Conservation (phyloP, 2,888 invertebrate genomes). For the Nomada ruficornis region DNA sequence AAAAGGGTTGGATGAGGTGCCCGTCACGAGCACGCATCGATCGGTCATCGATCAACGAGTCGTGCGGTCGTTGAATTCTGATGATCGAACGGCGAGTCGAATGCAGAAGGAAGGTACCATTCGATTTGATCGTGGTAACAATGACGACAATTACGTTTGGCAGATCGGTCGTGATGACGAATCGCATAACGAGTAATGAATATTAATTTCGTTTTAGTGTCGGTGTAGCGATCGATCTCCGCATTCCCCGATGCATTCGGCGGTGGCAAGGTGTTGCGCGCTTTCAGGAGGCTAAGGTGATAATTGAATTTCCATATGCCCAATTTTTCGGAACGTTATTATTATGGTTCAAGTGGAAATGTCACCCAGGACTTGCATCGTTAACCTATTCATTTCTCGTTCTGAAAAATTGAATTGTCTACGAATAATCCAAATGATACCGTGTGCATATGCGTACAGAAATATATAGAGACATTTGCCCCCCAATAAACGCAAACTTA, state of each 20-base stretch:
- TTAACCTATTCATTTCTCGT: too few relatives aligned
- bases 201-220: neutral
- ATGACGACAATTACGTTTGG: conserved; percentile 19
- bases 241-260: neutral
- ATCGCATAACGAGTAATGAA: conserved; percentile 5
- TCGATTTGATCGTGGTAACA: neutral
- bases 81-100: conserved; percentile 46
- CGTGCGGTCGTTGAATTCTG: conserved; percentile 44
- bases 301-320: too few relatives aligned
- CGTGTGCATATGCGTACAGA: too few relatives aligned
- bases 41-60: conserved; percentile 67
- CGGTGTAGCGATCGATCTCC: neutral
- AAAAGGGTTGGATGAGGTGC: conserved; percentile 48
- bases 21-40: conserved; percentile 63
- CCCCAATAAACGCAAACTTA: too few relatives aligned
- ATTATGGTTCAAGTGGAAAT: too few relatives aligned
- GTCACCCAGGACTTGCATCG: too few relatives aligned
- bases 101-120: neutral
- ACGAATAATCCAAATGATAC: too few relatives aligned
- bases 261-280: too few relatives aligned
- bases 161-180: conserved; percentile 17
- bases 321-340: too few relatives aligned
- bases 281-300: too few relatives aligned
- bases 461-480: too few relatives aligned
- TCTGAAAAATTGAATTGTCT: too few relatives aligned